Evolutionary conservation across 2,888 invertebrate genomes (phyloP), one percentile per base, ranked within the genome.

Genomic region (Mesodorylaimus sp.): DNA sequence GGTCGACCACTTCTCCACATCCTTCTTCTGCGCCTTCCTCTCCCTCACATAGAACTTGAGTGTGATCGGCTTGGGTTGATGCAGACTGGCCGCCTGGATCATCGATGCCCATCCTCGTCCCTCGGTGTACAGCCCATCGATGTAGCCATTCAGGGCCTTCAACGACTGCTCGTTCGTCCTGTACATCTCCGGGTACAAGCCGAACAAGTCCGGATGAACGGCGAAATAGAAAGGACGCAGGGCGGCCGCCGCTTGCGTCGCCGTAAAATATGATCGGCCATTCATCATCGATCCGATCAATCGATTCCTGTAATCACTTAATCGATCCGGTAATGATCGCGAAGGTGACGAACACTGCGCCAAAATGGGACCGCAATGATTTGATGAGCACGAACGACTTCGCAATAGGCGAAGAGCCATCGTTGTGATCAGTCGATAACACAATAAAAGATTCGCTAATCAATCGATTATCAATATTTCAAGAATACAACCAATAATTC

Each of bases 201-300:
- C 68, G 60, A 70, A 72, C 32, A 70, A 57, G 55, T 72, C 72
- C 16, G 71, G 72, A 61, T 72, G 72, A 16, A 72, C 71, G 45
- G 62, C 62, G 52, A 70, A 69, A 55, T 67, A 67, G 55, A 72
- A 71, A 7, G 71, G 71, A 23, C 70, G 57, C 19, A 71, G 60
- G 1, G 70, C 71, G 32, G 64, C 61, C 7, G 65, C 59, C 19
- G 64, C 60, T 52, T 67, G 60, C 50, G 57, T 58, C 16, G 56
- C 56, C 36, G 60, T 61, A 28, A 45, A 26, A 45, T 25, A 26
- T 26, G n/a, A n/a, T n/a, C n/a, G n/a, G n/a, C n/a, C n/a, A n/a
- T n/a, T n/a, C n/a, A n/a, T n/a, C n/a, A n/a, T n/a, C n/a, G n/a
- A n/a, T n/a, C n/a, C n/a, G n/a, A n/a, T n/a, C n/a, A n/a, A n/a